Evolutionary conservation across 2,888 invertebrate genomes (phyloP).

Genomic region (Drosophila prolongata): DNA sequence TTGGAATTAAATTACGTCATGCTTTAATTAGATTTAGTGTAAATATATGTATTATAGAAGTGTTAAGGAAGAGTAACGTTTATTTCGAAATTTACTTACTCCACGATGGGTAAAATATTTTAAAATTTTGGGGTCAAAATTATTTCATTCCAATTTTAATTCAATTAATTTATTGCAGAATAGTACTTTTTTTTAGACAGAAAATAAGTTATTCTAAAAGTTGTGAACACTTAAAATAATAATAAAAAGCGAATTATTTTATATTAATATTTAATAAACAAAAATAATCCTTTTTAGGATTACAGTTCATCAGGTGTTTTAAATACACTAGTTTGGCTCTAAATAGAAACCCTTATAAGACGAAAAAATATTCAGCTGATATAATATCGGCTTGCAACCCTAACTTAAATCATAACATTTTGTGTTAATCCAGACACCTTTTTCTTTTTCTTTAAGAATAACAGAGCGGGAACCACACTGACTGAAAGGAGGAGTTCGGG

Average conservation of each 20-base stretch:
- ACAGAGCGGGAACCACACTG: neutral
- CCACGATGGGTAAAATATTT: neutral
- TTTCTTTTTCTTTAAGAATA: neutral
- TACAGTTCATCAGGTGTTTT: too few relatives aligned
- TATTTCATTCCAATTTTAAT: too few relatives aligned
- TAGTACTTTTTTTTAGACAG: too few relatives aligned
- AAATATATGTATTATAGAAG: constrained; percentile 3
- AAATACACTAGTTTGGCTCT: neutral
- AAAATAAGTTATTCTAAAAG: too few relatives aligned
- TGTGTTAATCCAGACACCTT: neutral
- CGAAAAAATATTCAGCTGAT: neutral
- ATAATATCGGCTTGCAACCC: neutral
- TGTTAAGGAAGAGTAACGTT: too few relatives aligned
- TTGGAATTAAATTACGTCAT: constrained; percentile 3
- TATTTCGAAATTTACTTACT: neutral
- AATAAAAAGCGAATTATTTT: neutral
- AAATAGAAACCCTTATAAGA: too few relatives aligned
- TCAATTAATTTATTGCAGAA: too few relatives aligned
- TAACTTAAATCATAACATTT: neutral
- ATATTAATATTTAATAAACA: too few relatives aligned
- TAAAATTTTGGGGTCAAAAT: too few relatives aligned
- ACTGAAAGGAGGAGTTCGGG: neutral
- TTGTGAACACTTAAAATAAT: too few relatives aligned
- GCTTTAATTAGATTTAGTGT: constrained; percentile 7
- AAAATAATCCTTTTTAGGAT: too few relatives aligned